Evolutionary conservation across 2,888 invertebrate genomes (phyloP).

Genomic region (Heterodera filipjevi): DNA sequence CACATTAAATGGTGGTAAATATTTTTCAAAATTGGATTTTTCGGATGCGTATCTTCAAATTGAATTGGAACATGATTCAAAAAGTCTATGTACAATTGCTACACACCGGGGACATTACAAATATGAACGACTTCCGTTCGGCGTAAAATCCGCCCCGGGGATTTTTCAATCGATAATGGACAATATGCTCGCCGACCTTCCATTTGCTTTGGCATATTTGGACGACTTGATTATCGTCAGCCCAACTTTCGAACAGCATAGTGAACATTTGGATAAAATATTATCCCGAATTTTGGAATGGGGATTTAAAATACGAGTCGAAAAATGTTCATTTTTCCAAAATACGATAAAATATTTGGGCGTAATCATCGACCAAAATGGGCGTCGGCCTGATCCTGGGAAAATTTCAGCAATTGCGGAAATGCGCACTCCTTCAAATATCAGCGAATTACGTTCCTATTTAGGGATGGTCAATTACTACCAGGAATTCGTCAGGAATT

Average conservation of each 20-base stretch:
- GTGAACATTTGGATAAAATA: slow-evolving; percentile 25
- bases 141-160: slow-evolving; percentile 42
- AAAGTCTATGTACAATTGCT: slow-evolving; percentile 42
- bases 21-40: slow-evolving; percentile 48
- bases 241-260: slow-evolving; percentile 37
- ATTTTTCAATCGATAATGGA: slow-evolving; percentile 48
- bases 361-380: slow-evolving; percentile 34
- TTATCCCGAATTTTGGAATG: slow-evolving; percentile 39
- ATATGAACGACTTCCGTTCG: slow-evolving; percentile 46
- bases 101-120: slow-evolving; percentile 48
- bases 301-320: slow-evolving; percentile 42
- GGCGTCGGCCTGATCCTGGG: background rate
- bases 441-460: slow-evolving; percentile 28
- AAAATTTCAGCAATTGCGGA: background rate
- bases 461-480: slow-evolving; percentile 34
- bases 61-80: slow-evolving; percentile 40
- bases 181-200: slow-evolving; percentile 38
- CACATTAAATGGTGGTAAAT: slow-evolving; percentile 44
- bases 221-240: slow-evolving; percentile 43
- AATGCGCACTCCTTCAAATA: slow-evolving; percentile 25
- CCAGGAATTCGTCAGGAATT: slow-evolving; percentile 30
- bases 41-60: slow-evolving; percentile 52
- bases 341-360: no score
- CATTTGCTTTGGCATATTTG: slow-evolving; percentile 34
- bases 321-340: no score